Conservation (phyloP, 2,797 vertebrate genomes). For the Diplodus puntazzo region DNA sequence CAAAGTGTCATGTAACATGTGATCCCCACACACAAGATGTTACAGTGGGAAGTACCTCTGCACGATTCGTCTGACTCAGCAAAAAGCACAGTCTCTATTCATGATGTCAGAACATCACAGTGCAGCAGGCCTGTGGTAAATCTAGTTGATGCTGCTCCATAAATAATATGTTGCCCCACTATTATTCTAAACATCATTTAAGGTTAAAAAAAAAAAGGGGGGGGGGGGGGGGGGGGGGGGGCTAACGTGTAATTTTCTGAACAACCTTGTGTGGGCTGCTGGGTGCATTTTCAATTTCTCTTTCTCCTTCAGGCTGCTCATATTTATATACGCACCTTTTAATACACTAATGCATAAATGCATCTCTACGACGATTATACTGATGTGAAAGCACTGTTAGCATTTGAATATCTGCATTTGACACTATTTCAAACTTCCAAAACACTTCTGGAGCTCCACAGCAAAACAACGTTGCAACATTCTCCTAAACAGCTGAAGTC, state of each 20-base stretch:
- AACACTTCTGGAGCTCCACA: too few relatives aligned
- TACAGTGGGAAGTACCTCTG: not conserved
- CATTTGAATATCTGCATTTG: too few relatives aligned
- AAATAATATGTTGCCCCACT: slow-evolving; percentile 10
- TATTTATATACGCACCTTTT: slow-evolving; percentile 14
- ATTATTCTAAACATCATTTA: slow-evolving; percentile 7
- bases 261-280: slow-evolving; percentile 19
- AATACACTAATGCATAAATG: too few relatives aligned
- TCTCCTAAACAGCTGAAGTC: too few relatives aligned
- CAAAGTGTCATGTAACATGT: slow-evolving; percentile 9
- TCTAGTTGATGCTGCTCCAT: not conserved
- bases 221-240: too few relatives aligned
- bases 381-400: too few relatives aligned
- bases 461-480: too few relatives aligned
- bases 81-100: slow-evolving; percentile 5
- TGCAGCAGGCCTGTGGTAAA: slow-evolving; percentile 17
- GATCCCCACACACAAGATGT: slow-evolving; percentile 5
- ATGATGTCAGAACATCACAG: slow-evolving; percentile 11
- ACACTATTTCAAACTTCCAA: too few relatives aligned
- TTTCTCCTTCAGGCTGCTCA: slow-evolving; percentile 35
- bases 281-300: slow-evolving; percentile 28
- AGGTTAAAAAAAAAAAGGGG: not conserved
- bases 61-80: slow-evolving; percentile 13
- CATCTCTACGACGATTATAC: too few relatives aligned
- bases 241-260: slow-evolving; percentile 16